Evolutionary conservation across 2,797 vertebrate species (phyloP).

Genomic region (Sebastes kiyomatsui): DNA sequence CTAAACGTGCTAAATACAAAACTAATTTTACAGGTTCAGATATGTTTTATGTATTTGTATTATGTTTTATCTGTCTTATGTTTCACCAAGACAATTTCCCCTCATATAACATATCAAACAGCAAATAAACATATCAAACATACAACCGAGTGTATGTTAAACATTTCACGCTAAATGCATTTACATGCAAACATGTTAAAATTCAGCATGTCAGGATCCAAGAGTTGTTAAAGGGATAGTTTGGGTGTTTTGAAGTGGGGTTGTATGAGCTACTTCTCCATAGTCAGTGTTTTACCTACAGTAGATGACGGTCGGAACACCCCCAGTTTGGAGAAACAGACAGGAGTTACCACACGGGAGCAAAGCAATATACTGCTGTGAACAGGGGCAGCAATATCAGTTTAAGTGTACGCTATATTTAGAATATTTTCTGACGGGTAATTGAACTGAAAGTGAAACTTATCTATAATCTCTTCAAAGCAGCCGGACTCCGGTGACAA

Average conservation of each 20-base stretch:
- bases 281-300: no score
- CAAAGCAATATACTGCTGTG: no score
- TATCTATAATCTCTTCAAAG: no score
- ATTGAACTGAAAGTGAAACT: no score
- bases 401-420: no score
- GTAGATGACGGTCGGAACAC: accelerated
- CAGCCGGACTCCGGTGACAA: no score
- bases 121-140: not conserved
- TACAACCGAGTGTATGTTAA: not conserved
- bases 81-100: not conserved
- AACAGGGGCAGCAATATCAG: no score
- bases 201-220: not conserved
- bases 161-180: not conserved
- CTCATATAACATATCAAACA: not conserved
- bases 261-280: no score
- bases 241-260: no score
- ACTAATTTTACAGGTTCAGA: not conserved
- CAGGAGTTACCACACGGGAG: no score
- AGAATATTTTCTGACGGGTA: accelerated
- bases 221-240: not conserved
- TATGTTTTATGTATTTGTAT: not conserved
- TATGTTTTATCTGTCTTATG: not conserved
- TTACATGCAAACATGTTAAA: not conserved
- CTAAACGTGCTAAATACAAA: not conserved
- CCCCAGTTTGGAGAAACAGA: no score